Evolutionary conservation across 1,140 invertebrate genomes (phyloP).

Genomic region (Babylonia areolata): DNA sequence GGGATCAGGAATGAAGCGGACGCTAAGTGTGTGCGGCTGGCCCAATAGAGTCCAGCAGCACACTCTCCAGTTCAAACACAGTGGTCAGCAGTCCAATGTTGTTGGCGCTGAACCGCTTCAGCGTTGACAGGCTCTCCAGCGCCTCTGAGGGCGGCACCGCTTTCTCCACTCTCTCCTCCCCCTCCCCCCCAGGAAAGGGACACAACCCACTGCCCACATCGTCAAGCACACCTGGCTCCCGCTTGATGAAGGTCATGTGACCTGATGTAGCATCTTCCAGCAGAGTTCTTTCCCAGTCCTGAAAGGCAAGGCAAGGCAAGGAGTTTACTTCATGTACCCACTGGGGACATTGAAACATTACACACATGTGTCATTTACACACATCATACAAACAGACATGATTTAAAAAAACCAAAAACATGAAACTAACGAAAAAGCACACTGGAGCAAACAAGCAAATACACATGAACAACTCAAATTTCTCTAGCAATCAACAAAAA

Average conservation of each 20-base stretch:
- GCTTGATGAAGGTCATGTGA: conserved; percentile 24
- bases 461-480: too few species aligned
- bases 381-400: too few species aligned
- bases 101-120: conserved; percentile 31
- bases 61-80: conserved; percentile 20
- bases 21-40: neutral
- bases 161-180: neutral
- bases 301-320: too few species aligned
- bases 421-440: too few species aligned
- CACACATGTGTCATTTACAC: too few species aligned
- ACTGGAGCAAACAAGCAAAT: too few species aligned
- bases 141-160: conserved; percentile 4
- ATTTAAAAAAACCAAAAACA: too few species aligned
- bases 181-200: neutral
- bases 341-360: too few species aligned
- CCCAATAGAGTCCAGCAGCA: conserved; percentile 32
- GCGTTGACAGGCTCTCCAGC: conserved; percentile 29
- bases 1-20: neutral
- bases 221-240: conserved; percentile 29
- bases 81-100: conserved; percentile 31
- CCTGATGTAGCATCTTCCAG: conserved; percentile 18
- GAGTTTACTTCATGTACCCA: too few species aligned
- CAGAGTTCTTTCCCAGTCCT: conserved; percentile 33
- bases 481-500: too few species aligned
- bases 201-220: neutral